These are phyloP conservation scores for Dreissena rostriformis DNA, from an alignment of 1,140 invertebrate species.

Conservation along the genomic window DNA sequence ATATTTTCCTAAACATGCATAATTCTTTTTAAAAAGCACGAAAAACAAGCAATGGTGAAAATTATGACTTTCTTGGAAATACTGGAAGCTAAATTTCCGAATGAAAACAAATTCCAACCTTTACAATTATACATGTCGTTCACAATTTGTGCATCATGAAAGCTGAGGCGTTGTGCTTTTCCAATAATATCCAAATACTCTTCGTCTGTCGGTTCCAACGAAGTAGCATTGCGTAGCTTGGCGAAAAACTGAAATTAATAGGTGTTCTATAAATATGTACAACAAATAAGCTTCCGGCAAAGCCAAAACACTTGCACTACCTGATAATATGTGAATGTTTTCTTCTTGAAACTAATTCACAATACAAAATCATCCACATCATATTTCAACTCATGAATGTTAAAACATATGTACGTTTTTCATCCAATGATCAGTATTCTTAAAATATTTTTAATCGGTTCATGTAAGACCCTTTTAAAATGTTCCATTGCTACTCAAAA, in stretches of 20 bases:
- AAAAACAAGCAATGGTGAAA: too few species aligned
- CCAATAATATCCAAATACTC: conserved; percentile 33
- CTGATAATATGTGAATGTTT: background rate
- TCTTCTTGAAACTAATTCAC: too few species aligned
- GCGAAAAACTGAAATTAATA: conserved; percentile 23
- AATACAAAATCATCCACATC: too few species aligned
- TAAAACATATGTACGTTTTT: background rate
- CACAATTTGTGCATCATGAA: conserved; percentile 27
- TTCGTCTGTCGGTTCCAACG: conserved; percentile 8
- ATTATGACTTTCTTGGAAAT: too few species aligned
- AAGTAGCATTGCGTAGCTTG: background rate
- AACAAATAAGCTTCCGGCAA: background rate
- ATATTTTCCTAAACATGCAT: too few species aligned
- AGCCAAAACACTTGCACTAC: background rate
- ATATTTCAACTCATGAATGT: too few species aligned
- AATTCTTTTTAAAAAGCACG: too few species aligned
- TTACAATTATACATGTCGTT: conserved; percentile 44
- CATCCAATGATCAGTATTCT: background rate
- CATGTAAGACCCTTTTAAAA: too few species aligned
- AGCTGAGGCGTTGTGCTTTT: conserved; percentile 19
- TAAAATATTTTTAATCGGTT: background rate
- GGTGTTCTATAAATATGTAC: background rate
- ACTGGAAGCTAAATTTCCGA: too few species aligned
- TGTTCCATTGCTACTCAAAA: background rate
- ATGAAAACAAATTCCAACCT: conserved; percentile 4